Conservation (phyloP, 2,888 invertebrate species). For the Polymixis flavicincta region DNA sequence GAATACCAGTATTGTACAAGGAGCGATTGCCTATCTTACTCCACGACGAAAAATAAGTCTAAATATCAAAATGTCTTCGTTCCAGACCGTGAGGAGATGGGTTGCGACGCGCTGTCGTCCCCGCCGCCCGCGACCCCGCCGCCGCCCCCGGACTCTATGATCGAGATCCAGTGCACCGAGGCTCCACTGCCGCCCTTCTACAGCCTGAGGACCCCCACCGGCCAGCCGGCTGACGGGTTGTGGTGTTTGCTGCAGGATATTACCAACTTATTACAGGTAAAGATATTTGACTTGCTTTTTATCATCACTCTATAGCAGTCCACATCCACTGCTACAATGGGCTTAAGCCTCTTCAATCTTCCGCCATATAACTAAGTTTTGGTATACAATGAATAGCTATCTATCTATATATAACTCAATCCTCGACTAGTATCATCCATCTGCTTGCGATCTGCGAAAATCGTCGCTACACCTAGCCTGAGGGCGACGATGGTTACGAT, state of each 20-base stretch:
- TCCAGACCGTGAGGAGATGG: conserved; percentile 88
- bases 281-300: neutral
- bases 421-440: neutral
- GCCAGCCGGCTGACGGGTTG: conserved; percentile 91
- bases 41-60: neutral
- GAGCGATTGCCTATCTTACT: too few species aligned
- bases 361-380: neutral
- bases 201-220: conserved; percentile 92
- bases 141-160: conserved; percentile 88
- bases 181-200: conserved; percentile 95
- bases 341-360: neutral
- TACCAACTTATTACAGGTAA: conserved; percentile 93
- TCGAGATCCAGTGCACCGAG: conserved; percentile 96
- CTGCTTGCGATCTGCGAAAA: neutral
- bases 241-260: conserved; percentile 96
- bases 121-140: conserved; percentile 90
- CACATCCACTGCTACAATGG: neutral
- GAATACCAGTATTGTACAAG: too few species aligned
- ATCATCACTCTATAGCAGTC: neutral
- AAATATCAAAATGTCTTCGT: conserved; percentile 48
- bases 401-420: neutral
- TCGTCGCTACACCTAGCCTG: neutral
- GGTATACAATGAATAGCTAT: neutral
- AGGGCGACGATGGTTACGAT: neutral
- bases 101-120: conserved; percentile 91